phyloP scores from a whole-genome alignment of 2,888 invertebrate species.

The Leucophenga montana region DNA sequence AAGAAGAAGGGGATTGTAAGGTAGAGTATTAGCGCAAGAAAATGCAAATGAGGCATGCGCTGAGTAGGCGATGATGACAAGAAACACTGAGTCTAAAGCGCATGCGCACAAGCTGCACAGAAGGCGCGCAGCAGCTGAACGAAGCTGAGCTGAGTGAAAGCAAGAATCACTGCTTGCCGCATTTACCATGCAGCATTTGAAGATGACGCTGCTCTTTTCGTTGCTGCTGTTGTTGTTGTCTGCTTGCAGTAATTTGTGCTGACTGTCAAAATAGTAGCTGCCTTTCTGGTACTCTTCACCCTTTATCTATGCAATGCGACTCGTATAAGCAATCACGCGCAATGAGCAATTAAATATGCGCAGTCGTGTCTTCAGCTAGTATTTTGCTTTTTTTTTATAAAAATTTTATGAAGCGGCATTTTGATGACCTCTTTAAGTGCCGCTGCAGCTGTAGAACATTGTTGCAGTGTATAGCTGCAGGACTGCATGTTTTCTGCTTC shows the following conservation, averaged over 20 bases:
- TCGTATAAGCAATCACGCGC: constrained; percentile 52
- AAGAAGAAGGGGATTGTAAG: constrained; percentile 3
- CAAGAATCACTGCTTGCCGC: constrained; percentile 14
- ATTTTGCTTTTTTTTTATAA: constrained; percentile 6
- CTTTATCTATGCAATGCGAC: not conserved
- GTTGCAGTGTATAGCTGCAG: too few relatives aligned
- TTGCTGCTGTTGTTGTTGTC: constrained; percentile 7
- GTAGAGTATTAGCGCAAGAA: constrained; percentile 15
- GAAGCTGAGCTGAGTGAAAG: not conserved
- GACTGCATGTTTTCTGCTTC: not conserved
- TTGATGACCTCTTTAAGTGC: constrained; percentile 23
- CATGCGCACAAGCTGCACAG: constrained; percentile 47
- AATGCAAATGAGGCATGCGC: constrained; percentile 62
- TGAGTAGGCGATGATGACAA: constrained; percentile 57
- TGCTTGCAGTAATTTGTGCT: constrained; percentile 55
- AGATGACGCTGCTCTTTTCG: constrained; percentile 50
- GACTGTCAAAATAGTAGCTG: constrained; percentile 57
- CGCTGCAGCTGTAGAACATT: not conserved
- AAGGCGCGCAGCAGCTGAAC: not conserved
- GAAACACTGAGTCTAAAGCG: constrained; percentile 35
- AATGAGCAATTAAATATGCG: constrained; percentile 65
- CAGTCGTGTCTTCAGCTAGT: constrained; percentile 51
- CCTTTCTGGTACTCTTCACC: constrained; percentile 13
- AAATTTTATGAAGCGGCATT: constrained; percentile 1
- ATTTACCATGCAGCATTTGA: constrained; percentile 25